A percentile compares a stretch with the other conserved stretches of the same genome.
Evolutionary conservation across 2,888 invertebrate genomes (phyloP).

Genomic region (Scrobipalpa atriplicella): DNA sequence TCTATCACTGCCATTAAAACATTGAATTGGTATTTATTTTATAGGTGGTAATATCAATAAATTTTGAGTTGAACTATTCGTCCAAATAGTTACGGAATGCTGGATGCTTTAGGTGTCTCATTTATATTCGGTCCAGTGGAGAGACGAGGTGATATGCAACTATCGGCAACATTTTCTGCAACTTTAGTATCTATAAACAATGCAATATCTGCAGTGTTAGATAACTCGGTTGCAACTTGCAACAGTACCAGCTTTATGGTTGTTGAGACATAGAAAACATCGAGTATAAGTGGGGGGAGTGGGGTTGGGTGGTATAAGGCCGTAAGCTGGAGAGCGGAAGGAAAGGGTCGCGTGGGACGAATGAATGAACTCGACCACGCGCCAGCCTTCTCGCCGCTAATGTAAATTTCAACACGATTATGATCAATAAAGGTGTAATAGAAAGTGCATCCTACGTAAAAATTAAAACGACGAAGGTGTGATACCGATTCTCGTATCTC

Average conservation of each 20-base stretch:
- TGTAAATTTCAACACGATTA: conserved; percentile 41
- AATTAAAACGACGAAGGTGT: conserved; percentile 16
- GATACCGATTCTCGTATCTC: not conserved
- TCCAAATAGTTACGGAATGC: not conserved
- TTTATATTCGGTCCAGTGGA: not conserved
- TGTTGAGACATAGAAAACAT: conserved; percentile 30
- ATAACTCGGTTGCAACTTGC: conserved; percentile 29
- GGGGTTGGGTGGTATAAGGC: conserved; percentile 23
- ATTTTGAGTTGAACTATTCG: conserved; percentile 3
- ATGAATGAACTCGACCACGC: conserved; percentile 47
- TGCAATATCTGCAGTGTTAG: conserved; percentile 16
- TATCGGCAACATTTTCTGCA: not conserved
- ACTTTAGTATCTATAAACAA: conserved; percentile 10
- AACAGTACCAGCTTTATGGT: conserved; percentile 19
- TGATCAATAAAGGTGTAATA: conserved; percentile 38
- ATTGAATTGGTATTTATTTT: conserved; percentile 18
- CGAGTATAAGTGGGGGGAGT: conserved; percentile 20
- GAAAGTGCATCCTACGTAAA: conserved; percentile 44
- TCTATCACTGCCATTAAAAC: conserved; percentile 8
- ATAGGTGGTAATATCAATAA: conserved; percentile 8
- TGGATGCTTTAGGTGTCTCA: not conserved
- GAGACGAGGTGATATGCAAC: conserved; percentile 9
- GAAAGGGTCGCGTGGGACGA: conserved; percentile 49
- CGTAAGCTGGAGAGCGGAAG: conserved; percentile 36
- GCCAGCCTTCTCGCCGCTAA: conserved; percentile 30